Evolutionary conservation across 2,888 invertebrate species (phyloP).

Genomic region (Zele albiditarsus): DNA sequence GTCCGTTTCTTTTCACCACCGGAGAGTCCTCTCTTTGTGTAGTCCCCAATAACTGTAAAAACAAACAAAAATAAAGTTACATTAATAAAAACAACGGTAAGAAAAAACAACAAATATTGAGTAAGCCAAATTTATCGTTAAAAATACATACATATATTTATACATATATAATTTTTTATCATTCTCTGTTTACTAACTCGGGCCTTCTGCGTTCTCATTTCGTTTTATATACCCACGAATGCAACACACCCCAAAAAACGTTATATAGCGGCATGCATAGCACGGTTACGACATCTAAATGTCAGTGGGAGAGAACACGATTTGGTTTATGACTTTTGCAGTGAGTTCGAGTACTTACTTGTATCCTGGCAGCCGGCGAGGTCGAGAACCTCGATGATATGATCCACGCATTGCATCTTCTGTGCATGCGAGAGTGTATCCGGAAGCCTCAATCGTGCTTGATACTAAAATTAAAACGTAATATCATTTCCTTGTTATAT

Average conservation of each 20-base stretch:
- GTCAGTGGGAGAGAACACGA: constrained; percentile 46
- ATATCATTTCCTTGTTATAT: constrained; percentile 49
- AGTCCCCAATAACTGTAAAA: constrained; percentile 81
- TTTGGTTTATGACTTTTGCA: constrained; percentile 47
- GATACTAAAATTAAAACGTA: constrained; percentile 74
- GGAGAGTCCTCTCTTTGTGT: constrained; percentile 83
- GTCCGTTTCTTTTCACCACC: constrained; percentile 90
- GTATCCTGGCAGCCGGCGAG: constrained; percentile 84
- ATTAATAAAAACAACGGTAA: background rate
- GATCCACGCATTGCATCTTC: constrained; percentile 85
- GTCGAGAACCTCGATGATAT: constrained; percentile 84
- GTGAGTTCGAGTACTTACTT: constrained; percentile 72
- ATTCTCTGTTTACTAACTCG: constrained; percentile 7
- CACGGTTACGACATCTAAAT: constrained; percentile 41
- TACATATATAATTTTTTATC: constrained; percentile 3
- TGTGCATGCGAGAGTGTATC: constrained; percentile 81
- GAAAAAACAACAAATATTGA: constrained; percentile 3
- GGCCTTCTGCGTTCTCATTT: constrained; percentile 19
- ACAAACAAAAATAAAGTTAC: constrained; percentile 8
- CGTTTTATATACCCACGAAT: constrained; percentile 3
- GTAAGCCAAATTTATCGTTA: background rate
- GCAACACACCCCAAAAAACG: background rate
- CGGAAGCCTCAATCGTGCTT: constrained; percentile 79
- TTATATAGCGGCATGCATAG: background rate
- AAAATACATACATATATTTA: constrained; percentile 16